Evolutionary conservation across 2,113 vertebrate species (phyloP).

Genomic region (Galeopterus variegatus): DNA sequence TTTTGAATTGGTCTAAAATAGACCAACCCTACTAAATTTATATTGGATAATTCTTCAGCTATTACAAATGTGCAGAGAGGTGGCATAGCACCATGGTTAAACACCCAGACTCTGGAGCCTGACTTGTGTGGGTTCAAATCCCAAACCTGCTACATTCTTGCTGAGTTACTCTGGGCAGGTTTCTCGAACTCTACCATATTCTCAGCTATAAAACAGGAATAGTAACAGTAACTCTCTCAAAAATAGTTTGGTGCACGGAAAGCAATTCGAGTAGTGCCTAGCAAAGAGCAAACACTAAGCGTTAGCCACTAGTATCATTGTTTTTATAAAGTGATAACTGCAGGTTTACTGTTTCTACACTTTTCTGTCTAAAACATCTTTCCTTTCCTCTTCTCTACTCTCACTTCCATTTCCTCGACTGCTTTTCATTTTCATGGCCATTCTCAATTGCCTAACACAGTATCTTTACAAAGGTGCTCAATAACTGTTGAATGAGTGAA

Average conservation of each 20-base stretch:
- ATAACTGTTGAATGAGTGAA: background rate
- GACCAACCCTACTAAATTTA: constrained; percentile 17
- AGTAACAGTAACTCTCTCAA: background rate
- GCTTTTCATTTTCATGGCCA: background rate
- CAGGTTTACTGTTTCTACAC: background rate
- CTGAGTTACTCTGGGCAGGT: background rate
- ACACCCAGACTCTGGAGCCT: background rate
- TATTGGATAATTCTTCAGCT: constrained; percentile 10
- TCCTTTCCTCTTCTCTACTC: background rate
- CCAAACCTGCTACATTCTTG: background rate
- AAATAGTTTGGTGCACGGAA: background rate
- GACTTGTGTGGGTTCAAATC: background rate
- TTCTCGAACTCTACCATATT: background rate
- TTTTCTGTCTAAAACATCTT: background rate
- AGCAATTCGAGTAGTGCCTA: constrained; percentile 29
- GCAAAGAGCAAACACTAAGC: background rate
- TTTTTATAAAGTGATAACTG: background rate
- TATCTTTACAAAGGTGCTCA: background rate
- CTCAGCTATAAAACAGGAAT: background rate
- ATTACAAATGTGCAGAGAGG: constrained; percentile 3
- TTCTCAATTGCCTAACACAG: background rate
- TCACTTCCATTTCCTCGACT: background rate
- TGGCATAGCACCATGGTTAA: background rate
- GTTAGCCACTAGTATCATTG: background rate
- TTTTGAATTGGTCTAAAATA: constrained; percentile 74